Base-by-base conservation (phyloP, 1,140 invertebrate species). In the Episyrphus balteatus region DNA sequence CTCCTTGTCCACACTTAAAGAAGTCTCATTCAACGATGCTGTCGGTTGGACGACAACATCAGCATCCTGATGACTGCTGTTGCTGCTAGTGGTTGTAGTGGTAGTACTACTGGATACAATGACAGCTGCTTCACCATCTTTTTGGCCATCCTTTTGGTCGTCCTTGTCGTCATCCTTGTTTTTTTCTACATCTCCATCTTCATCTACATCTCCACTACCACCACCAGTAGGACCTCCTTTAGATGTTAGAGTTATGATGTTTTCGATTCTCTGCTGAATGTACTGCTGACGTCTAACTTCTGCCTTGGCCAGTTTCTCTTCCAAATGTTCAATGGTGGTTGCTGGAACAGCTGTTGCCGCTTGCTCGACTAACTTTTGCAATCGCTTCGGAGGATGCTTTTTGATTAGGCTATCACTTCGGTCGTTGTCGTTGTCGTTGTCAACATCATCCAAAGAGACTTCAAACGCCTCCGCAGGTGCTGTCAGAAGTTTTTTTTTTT, bases 271-370 rank as follows among this genome's bases (percentile, higher is more conserved):
- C 30, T 62, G 57, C 19, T 65, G 62, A 51, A 65, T 51, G 37
- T 63, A 50, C 44, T 65, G 58, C 51, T 71, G 70, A 50, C 81
- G 71, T 45, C 81, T 69, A 34, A 74, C 72, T 56, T 83, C 81
- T 11, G 82, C 82, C 48, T 77, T 78, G n/a, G 77, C 79, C 44
- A 82, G 65, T 56, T 82, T 83, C 56, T 79, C 81, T 51, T 81
- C 74, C 15, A 84, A 70, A 31, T 77, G 71, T 15, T 78, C 71
- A 15, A 82, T 62, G 1, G 78, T 78, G 38, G 76, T 69, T 21
- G 80, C 69, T 30, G 21, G 5, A 17, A 30, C 18, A 17, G 39
- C 51, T 42, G 77, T 72, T 18, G 52, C 57, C 13, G 60, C 60
- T 34, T 59, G 58, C 40, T 77, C 74, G 54, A 76, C 68, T 3